Conservation (phyloP, 2,113 vertebrate genomes). For the Trichechus manatus region DNA sequence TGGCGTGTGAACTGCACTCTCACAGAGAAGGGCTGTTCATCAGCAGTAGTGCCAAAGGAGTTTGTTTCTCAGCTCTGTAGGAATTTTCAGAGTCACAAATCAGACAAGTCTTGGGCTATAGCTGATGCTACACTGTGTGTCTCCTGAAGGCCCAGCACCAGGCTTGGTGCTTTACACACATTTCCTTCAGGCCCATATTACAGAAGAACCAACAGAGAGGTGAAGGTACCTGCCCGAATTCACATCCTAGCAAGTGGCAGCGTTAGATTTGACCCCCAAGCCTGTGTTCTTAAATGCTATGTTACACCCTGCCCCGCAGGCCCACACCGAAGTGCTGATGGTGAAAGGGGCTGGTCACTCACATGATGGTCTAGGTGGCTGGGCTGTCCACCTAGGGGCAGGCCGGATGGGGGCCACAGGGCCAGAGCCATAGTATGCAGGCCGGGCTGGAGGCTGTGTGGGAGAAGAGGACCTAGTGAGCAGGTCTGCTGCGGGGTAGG, state of each 20-base stretch:
- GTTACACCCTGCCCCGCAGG: not conserved
- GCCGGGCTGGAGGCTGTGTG: constrained; percentile 90
- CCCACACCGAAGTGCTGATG: not conserved
- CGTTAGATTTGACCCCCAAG: not conserved
- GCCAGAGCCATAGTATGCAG: constrained; percentile 90
- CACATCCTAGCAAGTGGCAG: not conserved
- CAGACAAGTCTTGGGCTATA: not conserved
- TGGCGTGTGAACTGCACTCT: not conserved
- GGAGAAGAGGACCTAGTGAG: constrained; percentile 48
- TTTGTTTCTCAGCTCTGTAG: not conserved
- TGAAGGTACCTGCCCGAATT: not conserved
- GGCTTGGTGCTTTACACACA: not conserved
- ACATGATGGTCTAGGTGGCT: constrained; percentile 91
- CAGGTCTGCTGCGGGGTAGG: not conserved
- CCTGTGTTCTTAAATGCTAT: not conserved
- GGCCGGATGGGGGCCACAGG: constrained; percentile 88
- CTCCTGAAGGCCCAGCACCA: not conserved
- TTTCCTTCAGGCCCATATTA: not conserved
- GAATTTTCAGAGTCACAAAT: not conserved
- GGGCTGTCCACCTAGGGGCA: constrained; percentile 92
- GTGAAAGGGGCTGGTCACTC: constrained; percentile 73
- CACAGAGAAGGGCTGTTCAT: not conserved
- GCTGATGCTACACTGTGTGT: not conserved
- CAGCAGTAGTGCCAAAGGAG: not conserved
- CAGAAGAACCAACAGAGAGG: constrained; percentile 24